Evolutionary conservation across 2,888 invertebrate species (phyloP).

Genomic region (Saturnia pavonia): DNA sequence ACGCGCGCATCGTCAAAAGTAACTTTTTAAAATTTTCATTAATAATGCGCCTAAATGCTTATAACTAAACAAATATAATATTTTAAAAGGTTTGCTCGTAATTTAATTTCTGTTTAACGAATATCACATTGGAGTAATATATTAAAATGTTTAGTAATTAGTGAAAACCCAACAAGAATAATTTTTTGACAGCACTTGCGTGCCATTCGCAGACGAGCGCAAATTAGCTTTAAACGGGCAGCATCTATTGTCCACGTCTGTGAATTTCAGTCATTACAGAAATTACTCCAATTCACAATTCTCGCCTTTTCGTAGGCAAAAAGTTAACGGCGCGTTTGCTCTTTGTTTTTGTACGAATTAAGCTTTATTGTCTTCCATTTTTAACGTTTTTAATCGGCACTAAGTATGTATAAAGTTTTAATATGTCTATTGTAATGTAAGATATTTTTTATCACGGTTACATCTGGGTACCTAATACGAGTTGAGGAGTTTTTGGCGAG

Average conservation of each 20-base stretch:
- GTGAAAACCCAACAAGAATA: not conserved
- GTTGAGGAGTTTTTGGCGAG: too few relatives aligned
- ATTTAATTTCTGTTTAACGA: not conserved
- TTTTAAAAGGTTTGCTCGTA: not conserved
- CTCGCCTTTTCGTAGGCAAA: slow-evolving; percentile 12
- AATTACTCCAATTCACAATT: slow-evolving; percentile 6
- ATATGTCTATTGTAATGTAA: not conserved
- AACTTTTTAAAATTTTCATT: too few relatives aligned
- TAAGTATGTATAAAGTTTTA: not conserved
- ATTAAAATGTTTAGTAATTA: slow-evolving; percentile 5
- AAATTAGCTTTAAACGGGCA: slow-evolving; percentile 18
- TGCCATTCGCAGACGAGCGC: slow-evolving; percentile 13
- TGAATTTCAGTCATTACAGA: slow-evolving; percentile 11
- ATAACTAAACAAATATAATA: not conserved
- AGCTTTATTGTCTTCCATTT: not conserved
- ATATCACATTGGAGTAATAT: not conserved
- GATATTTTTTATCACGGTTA: not conserved
- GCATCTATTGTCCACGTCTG: slow-evolving; percentile 11
- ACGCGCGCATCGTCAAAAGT: too few relatives aligned
- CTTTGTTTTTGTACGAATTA: slow-evolving; percentile 6
- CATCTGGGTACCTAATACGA: not conserved
- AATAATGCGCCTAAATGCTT: too few relatives aligned
- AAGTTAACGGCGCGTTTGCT: not conserved
- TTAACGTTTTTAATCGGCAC: not conserved
- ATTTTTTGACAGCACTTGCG: slow-evolving; percentile 6